Evolutionary conservation across 2,888 invertebrate species (phyloP), one percentile per base, ranked within the genome.

Genomic region (Drosophila melanosoma): DNA sequence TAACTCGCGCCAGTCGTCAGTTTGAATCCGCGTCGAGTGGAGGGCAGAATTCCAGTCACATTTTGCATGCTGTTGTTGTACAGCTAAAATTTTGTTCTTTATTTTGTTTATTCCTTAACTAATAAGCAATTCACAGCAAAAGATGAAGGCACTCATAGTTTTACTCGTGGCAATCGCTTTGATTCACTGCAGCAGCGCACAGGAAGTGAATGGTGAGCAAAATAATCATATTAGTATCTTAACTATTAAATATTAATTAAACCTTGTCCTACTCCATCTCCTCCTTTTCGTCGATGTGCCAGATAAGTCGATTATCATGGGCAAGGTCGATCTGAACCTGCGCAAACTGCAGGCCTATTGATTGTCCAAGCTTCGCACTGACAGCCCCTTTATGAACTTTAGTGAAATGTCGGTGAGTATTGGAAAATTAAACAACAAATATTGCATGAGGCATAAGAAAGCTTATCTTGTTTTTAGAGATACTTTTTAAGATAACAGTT

Each of bases 321-420:
- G 96, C 0, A 94, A 96, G 62, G 95, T 95, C 38, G 95, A 95
- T 11, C 94, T 98, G 91, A 94, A 95, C 81, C 96, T 98, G 92
- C 95, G 94, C 87, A 94, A 96, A 75, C 95, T 96, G 8, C 94
- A 95, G 62, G 95, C 97, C 0, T 94, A 96, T 83, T 98, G 97
- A 2, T 93, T 97, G 66, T 96, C 96, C 77, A 96, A 96, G 90
- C 97, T 98, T 91, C 94, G 96, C 38, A 95, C 98, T 48, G 94
- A 96, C 33, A 94, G 95, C 80, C 94, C 97, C 3, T 94, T 95
- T 72, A 95, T 95, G 0, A 96, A 97, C 92, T 93, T 97, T 52
- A 95, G 96, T 26, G 94, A 94, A 48, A 96, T 97, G 96, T 95
- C 96, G 95, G 97, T 96, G 74, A 77, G 90, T 77, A 1, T 2